Percentiles rank a stretch among this genome's conserved stretches.
These are phyloP conservation scores for Cyprinella venusta DNA, from an alignment of 2,797 vertebrate genomes.

Conservation along the genomic window DNA sequence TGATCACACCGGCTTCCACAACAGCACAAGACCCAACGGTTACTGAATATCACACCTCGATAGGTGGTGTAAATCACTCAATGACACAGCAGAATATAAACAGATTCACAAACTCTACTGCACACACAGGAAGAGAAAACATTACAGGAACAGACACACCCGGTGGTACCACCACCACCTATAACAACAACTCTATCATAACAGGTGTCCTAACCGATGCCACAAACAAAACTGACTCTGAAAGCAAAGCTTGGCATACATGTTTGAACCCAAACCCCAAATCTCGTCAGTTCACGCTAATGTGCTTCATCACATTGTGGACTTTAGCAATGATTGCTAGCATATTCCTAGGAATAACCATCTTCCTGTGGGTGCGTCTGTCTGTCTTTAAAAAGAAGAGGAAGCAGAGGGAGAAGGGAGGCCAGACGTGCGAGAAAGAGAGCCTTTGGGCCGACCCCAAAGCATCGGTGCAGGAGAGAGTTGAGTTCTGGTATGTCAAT, in stretches of 20 bases:
- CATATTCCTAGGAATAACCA: constrained; percentile 62
- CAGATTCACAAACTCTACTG: neutral
- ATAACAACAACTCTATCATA: constrained; percentile 19
- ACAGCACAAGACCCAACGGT: neutral
- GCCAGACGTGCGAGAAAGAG: constrained; percentile 5
- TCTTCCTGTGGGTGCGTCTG: constrained; percentile 64
- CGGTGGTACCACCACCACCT: constrained; percentile 7
- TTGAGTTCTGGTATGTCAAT: constrained; percentile 67
- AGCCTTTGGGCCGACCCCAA: constrained; percentile 59
- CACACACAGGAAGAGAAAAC: neutral
- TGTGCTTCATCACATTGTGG: constrained; percentile 65
- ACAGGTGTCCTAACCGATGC: neutral
- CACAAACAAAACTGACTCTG: neutral
- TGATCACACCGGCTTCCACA: neutral
- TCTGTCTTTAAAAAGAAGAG: constrained; percentile 41
- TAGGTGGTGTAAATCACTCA: neutral
- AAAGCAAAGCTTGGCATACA: neutral
- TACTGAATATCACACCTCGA: constrained; percentile 8
- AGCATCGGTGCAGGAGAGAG: constrained; percentile 61
- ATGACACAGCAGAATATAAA: neutral
- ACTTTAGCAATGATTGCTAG: constrained; percentile 57
- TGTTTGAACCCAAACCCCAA: neutral
- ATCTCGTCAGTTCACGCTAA: constrained; percentile 22
- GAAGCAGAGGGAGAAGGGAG: neutral
- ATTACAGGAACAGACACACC: neutral